phyloP scores from a whole-genome alignment of 1,140 invertebrate species.

The Chrysoperla carnea region DNA sequence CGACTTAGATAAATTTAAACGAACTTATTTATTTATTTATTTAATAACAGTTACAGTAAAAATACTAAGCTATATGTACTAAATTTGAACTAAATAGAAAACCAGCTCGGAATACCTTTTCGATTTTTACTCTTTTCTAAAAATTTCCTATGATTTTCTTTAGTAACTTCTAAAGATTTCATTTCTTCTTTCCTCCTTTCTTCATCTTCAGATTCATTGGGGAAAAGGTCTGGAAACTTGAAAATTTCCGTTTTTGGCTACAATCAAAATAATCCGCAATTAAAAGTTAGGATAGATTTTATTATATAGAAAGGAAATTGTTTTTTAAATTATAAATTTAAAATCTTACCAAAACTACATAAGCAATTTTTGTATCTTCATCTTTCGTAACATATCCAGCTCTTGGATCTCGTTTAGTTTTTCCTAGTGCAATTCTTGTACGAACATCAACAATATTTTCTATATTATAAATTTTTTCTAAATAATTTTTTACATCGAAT shows the following conservation, averaged over 20 bases:
- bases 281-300: slow-evolving; percentile 9
- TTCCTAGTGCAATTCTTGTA: slow-evolving; percentile 50
- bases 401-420: slow-evolving; percentile 24
- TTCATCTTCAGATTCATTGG: slow-evolving; percentile 15
- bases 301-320: no score
- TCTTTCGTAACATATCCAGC: slow-evolving; percentile 54
- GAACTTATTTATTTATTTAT: neutral
- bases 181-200: slow-evolving; percentile 27
- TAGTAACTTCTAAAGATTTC: slow-evolving; percentile 25
- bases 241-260: slow-evolving; percentile 33
- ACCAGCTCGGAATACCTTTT: slow-evolving; percentile 39
- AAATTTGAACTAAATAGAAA: slow-evolving; percentile 27
- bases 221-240: slow-evolving; percentile 34
- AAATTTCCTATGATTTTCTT: slow-evolving; percentile 25
- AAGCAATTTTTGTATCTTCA: slow-evolving; percentile 71
- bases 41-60: neutral
- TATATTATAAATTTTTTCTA: slow-evolving; percentile 88
- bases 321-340: no score
- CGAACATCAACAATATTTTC: slow-evolving; percentile 46
- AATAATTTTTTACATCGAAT: slow-evolving; percentile 76
- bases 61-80: neutral
- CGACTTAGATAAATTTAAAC: no score
- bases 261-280: slow-evolving; percentile 11
- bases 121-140: slow-evolving; percentile 27
- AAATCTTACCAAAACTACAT: slow-evolving; percentile 55